A percentile compares a stretch with the other conserved stretches of the same genome.
Evolutionary conservation across 2,888 invertebrate genomes (phyloP).

Genomic region (Pharmacophagus antenor): DNA sequence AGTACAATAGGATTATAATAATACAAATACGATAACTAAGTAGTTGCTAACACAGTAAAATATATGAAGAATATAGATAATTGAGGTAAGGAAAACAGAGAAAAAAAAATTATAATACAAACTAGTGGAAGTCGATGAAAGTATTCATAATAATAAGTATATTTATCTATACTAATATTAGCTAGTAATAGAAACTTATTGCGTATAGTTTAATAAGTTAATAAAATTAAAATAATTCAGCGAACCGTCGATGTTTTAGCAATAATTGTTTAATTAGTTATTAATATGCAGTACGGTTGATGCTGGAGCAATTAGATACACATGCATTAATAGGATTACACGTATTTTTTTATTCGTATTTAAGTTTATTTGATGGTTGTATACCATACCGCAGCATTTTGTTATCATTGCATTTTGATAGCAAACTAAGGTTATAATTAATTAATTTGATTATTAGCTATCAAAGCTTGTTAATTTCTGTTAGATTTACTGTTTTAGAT

Average conservation of each 20-base stretch:
- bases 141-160: not conserved
- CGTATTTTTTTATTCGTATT: not conserved
- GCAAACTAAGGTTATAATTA: not conserved
- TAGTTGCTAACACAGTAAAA: not conserved
- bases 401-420: not conserved
- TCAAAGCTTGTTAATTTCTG: conserved; percentile 23
- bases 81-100: not conserved
- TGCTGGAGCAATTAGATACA: conserved; percentile 68
- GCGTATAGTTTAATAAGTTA: conserved; percentile 31
- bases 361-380: not conserved
- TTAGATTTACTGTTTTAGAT: not conserved
- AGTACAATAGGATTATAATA: not conserved
- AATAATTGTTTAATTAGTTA: conserved; percentile 44
- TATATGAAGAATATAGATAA: not conserved
- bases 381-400: not conserved
- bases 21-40: not conserved
- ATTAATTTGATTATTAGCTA: conserved; percentile 1
- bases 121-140: not conserved
- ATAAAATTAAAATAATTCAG: conserved; percentile 51
- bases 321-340: conserved; percentile 24
- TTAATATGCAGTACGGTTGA: conserved; percentile 67
- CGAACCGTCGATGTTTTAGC: conserved; percentile 72
- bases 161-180: not conserved
- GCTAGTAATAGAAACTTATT: conserved; percentile 1
- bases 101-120: not conserved